Conservation (phyloP, 2,888 invertebrate genomes). For the Xestia xanthographa region DNA sequence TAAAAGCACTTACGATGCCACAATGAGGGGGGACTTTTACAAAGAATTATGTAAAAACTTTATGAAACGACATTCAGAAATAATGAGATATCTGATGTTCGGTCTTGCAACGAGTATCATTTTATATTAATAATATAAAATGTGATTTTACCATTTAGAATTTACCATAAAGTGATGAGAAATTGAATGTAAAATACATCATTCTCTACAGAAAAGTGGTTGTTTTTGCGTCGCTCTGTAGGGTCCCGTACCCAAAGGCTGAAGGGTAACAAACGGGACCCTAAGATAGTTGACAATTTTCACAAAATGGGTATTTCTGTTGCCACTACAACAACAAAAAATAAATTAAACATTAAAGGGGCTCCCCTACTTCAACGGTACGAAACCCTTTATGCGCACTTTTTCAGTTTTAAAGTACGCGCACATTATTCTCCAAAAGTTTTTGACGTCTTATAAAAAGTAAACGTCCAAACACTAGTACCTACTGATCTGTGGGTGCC, state of each 20-base stretch:
- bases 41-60: constrained; percentile 3
- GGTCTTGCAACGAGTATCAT: background rate
- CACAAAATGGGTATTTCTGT: too few relatives aligned
- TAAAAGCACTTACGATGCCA: background rate
- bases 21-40: background rate
- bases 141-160: background rate
- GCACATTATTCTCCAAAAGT: background rate
- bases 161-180: background rate
- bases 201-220: background rate
- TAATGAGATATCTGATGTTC: background rate
- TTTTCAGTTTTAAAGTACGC: background rate
- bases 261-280: too few relatives aligned
- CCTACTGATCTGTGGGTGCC: too few relatives aligned
- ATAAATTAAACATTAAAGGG: too few relatives aligned
- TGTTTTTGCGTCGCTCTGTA: background rate
- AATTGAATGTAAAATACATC: background rate
- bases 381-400: too few relatives aligned
- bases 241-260: too few relatives aligned
- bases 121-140: background rate
- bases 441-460: too few relatives aligned
- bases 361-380: too few relatives aligned
- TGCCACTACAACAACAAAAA: too few relatives aligned
- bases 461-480: too few relatives aligned
- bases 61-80: background rate
- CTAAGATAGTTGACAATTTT: too few relatives aligned